These are phyloP conservation scores for Clarias pachynema DNA, from an alignment of 2,797 vertebrate genomes.

Conservation along the genomic window DNA sequence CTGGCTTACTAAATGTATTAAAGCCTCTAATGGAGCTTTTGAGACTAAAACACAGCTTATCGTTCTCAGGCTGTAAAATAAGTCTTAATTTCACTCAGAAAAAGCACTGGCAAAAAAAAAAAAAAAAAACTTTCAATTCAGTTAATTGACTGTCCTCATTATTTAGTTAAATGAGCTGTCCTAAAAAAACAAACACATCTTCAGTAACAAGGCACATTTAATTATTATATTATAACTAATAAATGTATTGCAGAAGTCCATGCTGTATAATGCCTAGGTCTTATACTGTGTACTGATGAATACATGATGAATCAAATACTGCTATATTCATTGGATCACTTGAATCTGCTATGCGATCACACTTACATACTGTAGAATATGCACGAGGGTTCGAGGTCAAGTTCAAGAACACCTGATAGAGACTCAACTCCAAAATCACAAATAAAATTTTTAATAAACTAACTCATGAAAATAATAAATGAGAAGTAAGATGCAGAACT, in stretches of 20 bases:
- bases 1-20: not conserved
- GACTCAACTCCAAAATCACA: not conserved
- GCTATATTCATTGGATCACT: not conserved
- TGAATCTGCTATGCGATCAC: not conserved
- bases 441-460: not conserved
- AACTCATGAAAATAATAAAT: not conserved
- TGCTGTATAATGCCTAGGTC: not conserved
- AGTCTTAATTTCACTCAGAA: not conserved
- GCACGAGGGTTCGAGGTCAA: not conserved
- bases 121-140: not conserved
- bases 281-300: not conserved
- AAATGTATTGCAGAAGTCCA: not conserved
- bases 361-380: not conserved
- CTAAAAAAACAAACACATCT: conserved; percentile 10
- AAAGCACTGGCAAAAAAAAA: not conserved
- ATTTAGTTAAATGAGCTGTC: conserved; percentile 10
- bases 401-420: not conserved
- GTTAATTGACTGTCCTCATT: not conserved
- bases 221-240: not conserved
- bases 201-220: conserved; percentile 4
- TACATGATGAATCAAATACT: not conserved
- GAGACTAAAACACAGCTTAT: not conserved
- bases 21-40: not conserved
- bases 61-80: not conserved
- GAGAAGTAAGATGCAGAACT: not conserved